Conservation (phyloP, 2,888 invertebrate species). For the Cantharis lateralis region DNA sequence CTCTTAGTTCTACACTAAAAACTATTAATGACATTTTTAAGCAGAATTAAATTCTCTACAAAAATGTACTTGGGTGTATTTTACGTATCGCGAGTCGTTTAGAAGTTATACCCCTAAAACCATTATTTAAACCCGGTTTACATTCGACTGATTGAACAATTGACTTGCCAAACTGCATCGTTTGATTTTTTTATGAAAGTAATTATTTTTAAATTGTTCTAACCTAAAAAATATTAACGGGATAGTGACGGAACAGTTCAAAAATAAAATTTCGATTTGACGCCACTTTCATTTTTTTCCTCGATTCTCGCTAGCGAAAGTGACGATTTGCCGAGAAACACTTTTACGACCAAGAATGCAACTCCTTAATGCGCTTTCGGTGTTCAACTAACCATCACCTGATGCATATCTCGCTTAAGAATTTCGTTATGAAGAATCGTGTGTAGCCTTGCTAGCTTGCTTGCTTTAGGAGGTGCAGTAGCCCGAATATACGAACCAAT, state of each 20-base stretch:
- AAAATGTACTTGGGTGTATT: background rate
- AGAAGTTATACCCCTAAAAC: background rate
- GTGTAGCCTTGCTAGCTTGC: background rate
- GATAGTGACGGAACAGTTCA: too few relatives aligned
- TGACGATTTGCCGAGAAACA: conserved; percentile 13
- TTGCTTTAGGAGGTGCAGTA: background rate
- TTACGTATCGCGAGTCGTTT: background rate
- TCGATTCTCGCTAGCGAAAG: background rate
- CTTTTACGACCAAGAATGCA: conserved; percentile 43
- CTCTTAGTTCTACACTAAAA: too few relatives aligned
- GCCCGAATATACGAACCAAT: background rate
- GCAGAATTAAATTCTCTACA: background rate
- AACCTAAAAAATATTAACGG: too few relatives aligned
- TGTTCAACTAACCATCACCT: conserved; percentile 49
- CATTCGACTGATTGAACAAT: too few relatives aligned
- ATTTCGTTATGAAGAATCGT: conserved; percentile 43
- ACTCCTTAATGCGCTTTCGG: conserved; percentile 52
- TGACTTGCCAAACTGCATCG: too few relatives aligned
- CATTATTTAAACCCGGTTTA: too few relatives aligned
- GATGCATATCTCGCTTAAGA: conserved; percentile 53
- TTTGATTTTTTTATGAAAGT: too few relatives aligned
- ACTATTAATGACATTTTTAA: too few relatives aligned
- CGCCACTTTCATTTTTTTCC: background rate
- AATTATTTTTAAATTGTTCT: too few relatives aligned
- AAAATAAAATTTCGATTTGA: too few relatives aligned